Evolutionary conservation across 2,888 invertebrate genomes (phyloP), one percentile per base, ranked within the genome.

Genomic region (Taenaris catops): DNA sequence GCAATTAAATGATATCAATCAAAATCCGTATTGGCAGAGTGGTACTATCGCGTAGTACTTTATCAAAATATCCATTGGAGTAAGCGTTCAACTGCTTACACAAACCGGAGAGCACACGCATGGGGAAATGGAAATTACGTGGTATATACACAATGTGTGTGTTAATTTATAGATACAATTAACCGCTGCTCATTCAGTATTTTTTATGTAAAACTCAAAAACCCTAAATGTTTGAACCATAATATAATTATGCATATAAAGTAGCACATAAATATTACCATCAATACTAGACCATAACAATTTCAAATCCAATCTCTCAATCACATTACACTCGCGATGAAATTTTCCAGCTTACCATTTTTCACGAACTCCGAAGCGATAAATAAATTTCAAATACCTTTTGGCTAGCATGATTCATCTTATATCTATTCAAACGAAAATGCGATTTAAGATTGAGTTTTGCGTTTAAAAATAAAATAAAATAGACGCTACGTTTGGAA

Each of bases 291-390:
- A 28, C 18, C 20, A 17, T 36, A 25, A 12, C 32, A 48, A 41
- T 42, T 48, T 46, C 40, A 39, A 38, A 51, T 48, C 44, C 41
- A 38, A 51, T 46, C 38, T 39, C 43, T 50, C 49, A 49, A 51
- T 54, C 46, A 50, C 48, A 51, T 48, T 41, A 37, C 48, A 41
- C 45, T 48, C 44, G 41, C 48, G 44, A 48, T 40, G 40, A 41
- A 52, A 47, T 42, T 38, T 44, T 44, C 41, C 48, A 51, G 39
- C 43, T 51, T 43, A 48, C 51, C 46, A 55, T 61, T 51, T 58
- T 53, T 61, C 54, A 57, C 47, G 51, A 50, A 53, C 46, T 48
- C 39, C 33, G 44, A 46, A 46, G 44, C 48, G 45, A 52, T 57
- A 58, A 58, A 58, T 59, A 58, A 54, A 51, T 33, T 38, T 38